phyloP scores from a whole-genome alignment of 2,888 invertebrate species.

The Theretra japonica region DNA sequence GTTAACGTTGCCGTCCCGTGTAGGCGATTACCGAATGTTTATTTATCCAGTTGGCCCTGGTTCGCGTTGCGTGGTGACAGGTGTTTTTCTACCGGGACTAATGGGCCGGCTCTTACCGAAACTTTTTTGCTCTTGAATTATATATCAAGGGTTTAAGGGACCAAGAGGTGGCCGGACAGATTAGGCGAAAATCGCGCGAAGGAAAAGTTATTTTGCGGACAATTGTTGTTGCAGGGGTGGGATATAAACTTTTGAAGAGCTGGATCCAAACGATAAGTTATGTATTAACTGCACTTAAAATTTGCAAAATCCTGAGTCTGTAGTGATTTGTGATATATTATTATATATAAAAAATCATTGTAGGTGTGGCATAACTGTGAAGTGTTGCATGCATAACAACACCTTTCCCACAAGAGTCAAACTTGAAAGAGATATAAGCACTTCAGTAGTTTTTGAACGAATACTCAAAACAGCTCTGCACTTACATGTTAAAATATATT shows the following conservation, averaged over 20 bases:
- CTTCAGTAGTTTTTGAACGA: neutral
- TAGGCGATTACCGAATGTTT: conserved; percentile 35
- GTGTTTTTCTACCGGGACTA: conserved; percentile 49
- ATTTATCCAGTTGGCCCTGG: conserved; percentile 36
- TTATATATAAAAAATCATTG: too few relatives aligned
- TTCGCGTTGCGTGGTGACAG: conserved; percentile 46
- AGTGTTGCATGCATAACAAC: too few relatives aligned
- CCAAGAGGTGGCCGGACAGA: conserved; percentile 40
- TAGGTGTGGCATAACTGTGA: too few relatives aligned
- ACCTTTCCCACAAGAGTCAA: neutral
- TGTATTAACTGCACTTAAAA: too few relatives aligned
- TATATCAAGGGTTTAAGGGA: conserved; percentile 48
- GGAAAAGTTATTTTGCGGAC: conserved; percentile 35
- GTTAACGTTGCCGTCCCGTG: neutral
- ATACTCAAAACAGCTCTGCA: too few relatives aligned
- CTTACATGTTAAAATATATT: too few relatives aligned
- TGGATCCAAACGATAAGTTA: too few relatives aligned
- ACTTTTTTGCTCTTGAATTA: conserved; percentile 57
- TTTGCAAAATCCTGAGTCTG: too few relatives aligned
- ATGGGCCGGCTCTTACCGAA: conserved; percentile 46
- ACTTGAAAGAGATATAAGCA: too few relatives aligned
- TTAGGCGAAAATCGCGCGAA: conserved; percentile 41
- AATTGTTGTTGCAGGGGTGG: neutral
- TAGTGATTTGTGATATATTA: too few relatives aligned
- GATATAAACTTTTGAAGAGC: too few relatives aligned